These are phyloP conservation scores for Buceros bicornis DNA, from an alignment of 2,797 vertebrate species.

Conservation along the genomic window DNA sequence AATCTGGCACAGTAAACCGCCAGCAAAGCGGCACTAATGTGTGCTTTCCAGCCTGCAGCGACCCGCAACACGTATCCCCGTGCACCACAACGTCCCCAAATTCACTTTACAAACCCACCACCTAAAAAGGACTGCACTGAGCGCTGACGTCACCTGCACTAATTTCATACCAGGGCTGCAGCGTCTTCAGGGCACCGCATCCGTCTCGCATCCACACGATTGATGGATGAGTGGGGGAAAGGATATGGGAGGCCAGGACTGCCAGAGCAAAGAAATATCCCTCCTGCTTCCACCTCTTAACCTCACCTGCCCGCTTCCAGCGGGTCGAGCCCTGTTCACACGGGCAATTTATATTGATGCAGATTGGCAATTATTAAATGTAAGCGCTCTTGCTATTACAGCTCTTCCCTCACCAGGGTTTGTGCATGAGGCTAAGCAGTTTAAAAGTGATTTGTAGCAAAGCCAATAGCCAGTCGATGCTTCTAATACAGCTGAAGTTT, in stretches of 20 bases:
- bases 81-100: accelerated
- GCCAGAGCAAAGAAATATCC: not conserved
- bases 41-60: not conserved
- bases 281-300: not conserved
- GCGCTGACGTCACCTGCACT: not conserved
- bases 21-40: not conserved
- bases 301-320: not conserved
- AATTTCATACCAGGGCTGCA: not conserved
- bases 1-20: not conserved
- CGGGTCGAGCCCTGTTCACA: not conserved
- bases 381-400: not conserved
- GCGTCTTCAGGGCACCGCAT: not conserved
- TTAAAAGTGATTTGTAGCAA: not conserved
- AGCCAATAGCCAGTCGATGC: not conserved
- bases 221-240: accelerated
- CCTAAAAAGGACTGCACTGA: not conserved
- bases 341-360: not conserved
- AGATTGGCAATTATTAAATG: slow-evolving; percentile 9
- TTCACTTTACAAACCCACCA: not conserved
- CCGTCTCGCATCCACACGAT: not conserved
- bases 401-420: not conserved
- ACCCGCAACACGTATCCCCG: not conserved
- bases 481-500: not conserved
- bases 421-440: not conserved
- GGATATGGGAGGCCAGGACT: not conserved